Base-by-base conservation (phyloP, 2,888 invertebrate species). In the Patella ulyssiponensis region DNA sequence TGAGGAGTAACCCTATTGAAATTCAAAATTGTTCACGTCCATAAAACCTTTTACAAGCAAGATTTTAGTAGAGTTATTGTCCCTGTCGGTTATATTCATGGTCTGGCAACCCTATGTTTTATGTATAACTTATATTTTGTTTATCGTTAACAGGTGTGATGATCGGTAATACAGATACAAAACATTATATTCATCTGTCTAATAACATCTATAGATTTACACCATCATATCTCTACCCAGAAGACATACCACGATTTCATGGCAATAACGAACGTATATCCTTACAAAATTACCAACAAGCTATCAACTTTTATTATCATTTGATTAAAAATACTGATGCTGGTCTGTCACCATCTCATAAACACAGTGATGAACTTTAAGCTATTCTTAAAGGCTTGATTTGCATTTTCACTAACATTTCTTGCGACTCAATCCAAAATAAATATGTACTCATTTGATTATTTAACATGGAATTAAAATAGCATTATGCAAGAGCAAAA, bases 251-350 rank as follows among this genome's bases (percentile, higher is more conserved):
- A 44, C 86, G 92, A 74, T 90, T 92, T 83, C 93, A 93, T 87
- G 93, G 93, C n/a, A 84, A 91, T 83, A 91, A 93, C 85, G 93
- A 93, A 85, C 86, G 92, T 33, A 92, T 93, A 56, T 88, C 92
- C 11, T 83, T 92, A 3, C 87, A 89, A 70, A 92, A 93, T 82
- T 93, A 92, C 81, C 88, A 92, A 77, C 88, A 92, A 81, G 89
- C 91, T 44, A 90, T 93, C 14, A 92, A 92, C 82, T 93, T 93
- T 84, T 93, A 91, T 83, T 91, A 92, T 77, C 91, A 92, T 81
- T 78, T 93, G 23, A 92, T 93, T 64, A 84, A 87, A 73, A 92
- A 92, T 86, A 88, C 92, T 51, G 92, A 93, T 79, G 82, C 73
- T 4, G 76, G 71, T 12, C 64, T 89, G 0, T 52, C 80, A 17